Base-by-base conservation (phyloP, 2,797 vertebrate genomes). In the Pipistrellus nathusii region DNA sequence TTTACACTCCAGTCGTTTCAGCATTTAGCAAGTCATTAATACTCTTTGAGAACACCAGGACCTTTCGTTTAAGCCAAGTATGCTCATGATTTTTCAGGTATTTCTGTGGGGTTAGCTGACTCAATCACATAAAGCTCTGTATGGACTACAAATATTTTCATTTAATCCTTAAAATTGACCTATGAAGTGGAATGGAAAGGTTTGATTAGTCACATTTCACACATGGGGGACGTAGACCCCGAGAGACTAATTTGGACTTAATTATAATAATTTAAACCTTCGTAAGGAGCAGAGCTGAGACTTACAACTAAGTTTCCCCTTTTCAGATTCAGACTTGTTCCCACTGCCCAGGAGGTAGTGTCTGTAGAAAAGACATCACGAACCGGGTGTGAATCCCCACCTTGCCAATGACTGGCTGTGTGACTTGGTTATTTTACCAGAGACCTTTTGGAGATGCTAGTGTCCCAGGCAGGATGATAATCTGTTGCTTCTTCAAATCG, bases 11-110 rank as follows among this genome's bases (percentile, higher is more conserved):
- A 21, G 38, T 93, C 66, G 57, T 92, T 90, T 88, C 17, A 4
- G 14, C 80, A 53, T 92, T 88, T 92, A 53, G 38, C 76, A 94
- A 95, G 38, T 82, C 44, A 96, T 46, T 85, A 78, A 92, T 35
- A 59, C 23, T 64, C 35, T 73, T 85, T 25, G 10, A 55, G 59
- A 93, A 75, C 4, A 44, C 14, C 8, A 51, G 30, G 51, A 85
- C 48, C 62, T 88, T 68, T 90, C 38, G 32, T 69, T 91, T 30
- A 23, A 17, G 57, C 18, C 59, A 86, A 57, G 23, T 55, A 27
- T 72, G 68, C 77, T 90, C 14, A 48, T 62, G 57, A 77, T 57
- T 93, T 38, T 62, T 90, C 66, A 83, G 53, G 57, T 75, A 64
- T 73, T 81, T 85, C 68, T 77, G 27, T 57, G 32, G 12, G 48